Base-by-base conservation (phyloP, 2,888 invertebrate species). In the Luperina testacea region DNA sequence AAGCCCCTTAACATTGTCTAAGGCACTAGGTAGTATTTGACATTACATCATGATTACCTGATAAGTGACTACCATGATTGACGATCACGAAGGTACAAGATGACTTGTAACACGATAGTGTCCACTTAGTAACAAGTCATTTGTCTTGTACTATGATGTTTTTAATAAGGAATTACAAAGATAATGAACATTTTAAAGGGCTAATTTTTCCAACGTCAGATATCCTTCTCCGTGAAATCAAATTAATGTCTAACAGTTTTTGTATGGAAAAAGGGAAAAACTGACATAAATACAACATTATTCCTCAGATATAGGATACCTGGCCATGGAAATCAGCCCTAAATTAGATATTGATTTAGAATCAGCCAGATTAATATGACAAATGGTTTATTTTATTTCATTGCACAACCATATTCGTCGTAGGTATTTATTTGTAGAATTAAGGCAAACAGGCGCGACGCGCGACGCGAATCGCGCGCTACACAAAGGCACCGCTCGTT, bases 41-140 rank as follows among this genome's bases (percentile, higher is more conserved):
- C 32, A 70, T 57, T n/a, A 51, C 32, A 48, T 38, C n/a, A 38
- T 63, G 70, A 77, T 83, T 68, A 68, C 71, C 13, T 64, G 17
- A 51, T 48, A 68, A 68, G 59, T 73, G 67, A 83, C 77, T 72
- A 32, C 72, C n/a, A 20, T 81, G 83, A 83, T 69, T 61, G 64
- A 77, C 45, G 71, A 83, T 69, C 68, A 81, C 74, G 53, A 83
- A 75, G 42, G 27, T 61, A 38, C n/a, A n/a, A n/a, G 20, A 1
- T 45, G 61, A 63, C 80, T 63, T 27, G 32, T 24, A 42, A 20
- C 27, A 45, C n/a, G 67, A 68, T 68, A 74, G 24, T 53, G 45
- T 75, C 61, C 24, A 53, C 45, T 57, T 38, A 61, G 75, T 68
- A 48, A 80, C 38, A 53, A 74, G 15, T 68, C 8, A 57, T 78